Percentiles rank a stretch among this genome's conserved stretches.
phyloP scores from a whole-genome alignment of 1,140 invertebrate genomes.

The Trichomalopsis sarcophagae region DNA sequence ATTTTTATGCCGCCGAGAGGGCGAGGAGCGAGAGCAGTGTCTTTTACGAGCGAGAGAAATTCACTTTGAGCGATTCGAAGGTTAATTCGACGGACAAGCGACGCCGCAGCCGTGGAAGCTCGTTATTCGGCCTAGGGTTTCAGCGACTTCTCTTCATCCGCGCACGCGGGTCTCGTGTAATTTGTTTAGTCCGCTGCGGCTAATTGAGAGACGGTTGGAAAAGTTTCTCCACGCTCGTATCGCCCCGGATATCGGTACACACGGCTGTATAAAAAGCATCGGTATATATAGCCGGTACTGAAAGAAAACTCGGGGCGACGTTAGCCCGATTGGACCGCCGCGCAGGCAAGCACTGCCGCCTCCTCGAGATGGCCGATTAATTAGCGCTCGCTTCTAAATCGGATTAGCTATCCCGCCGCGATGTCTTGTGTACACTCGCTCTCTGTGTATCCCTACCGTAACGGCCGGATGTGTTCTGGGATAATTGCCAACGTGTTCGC shows the following conservation, averaged over 20 bases:
- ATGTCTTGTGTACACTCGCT: neutral
- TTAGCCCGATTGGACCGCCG: neutral
- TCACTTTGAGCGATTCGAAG: constrained; percentile 39
- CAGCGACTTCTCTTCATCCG: neutral
- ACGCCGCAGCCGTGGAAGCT: constrained; percentile 13
- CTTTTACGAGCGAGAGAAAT: constrained; percentile 38
- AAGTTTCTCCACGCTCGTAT: no score
- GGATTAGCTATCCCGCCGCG: neutral
- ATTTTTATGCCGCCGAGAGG: constrained; percentile 36
- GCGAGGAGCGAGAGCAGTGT: neutral
- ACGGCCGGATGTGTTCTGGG: constrained; percentile 43
- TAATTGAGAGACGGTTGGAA: constrained; percentile 5
- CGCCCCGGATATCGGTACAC: no score
- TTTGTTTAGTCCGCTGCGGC: neutral
- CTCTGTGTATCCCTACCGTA: neutral
- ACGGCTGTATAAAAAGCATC: no score
- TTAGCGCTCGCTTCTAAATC: constrained; percentile 1
- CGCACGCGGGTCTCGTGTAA: neutral
- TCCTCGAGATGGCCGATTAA: neutral
- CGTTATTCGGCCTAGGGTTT: constrained; percentile 28
- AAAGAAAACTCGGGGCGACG: neutral
- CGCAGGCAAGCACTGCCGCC: neutral
- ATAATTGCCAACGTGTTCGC: constrained; percentile 68
- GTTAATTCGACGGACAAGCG: constrained; percentile 31
- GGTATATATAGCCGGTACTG: no score